Base-by-base conservation (phyloP, 2,113 vertebrate genomes). In the Hystrix cristata region DNA sequence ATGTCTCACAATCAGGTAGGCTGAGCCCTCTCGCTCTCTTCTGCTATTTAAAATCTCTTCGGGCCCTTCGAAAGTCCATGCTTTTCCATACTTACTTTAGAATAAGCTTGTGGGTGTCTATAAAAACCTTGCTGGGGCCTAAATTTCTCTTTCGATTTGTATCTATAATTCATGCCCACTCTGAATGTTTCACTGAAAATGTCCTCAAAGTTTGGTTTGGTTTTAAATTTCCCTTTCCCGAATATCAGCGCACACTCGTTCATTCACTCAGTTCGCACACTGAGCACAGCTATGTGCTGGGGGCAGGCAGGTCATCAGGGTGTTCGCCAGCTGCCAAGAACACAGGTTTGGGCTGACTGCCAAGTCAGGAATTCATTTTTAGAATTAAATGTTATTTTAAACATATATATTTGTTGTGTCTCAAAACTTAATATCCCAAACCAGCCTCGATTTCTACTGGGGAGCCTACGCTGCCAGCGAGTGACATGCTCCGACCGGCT, bases 371-470 rank as follows among this genome's bases (percentile, higher is more conserved):
- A 69, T 72, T 64, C 43, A 48, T 84, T 72, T 88, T 87, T 2
- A 55, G 83, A 87, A 34, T 27, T 5, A 57, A 72, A 29, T 11
- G 6, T 23, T 74, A 18, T 48, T 89, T 86, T 25, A 53, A 81
- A 59, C 16, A 13, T 23, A 25, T 8, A 0, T 34, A 27, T 34
- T 72, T 46, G 29, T 14, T 2, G 15, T 13, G 46, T 27, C 60
- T 34, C 76, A 38, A 76, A 74, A 25, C 16, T 74, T n/a, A 87
- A 43, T 1, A 6, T 48, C 1, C 25, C 3, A 7, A 23, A 3
- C 19, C 0, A 4, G 34, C 15, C 34, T 1, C 19, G 10, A 38
- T 34, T 62, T 9, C 1, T 2, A 1, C 23, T 23, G 1, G 67
- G 43, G 27, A 16, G 51, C 29, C 8, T 18, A 64, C 16, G 55